phyloP scores from a whole-genome alignment of 1,140 invertebrate genomes.

The Battus philenor region DNA sequence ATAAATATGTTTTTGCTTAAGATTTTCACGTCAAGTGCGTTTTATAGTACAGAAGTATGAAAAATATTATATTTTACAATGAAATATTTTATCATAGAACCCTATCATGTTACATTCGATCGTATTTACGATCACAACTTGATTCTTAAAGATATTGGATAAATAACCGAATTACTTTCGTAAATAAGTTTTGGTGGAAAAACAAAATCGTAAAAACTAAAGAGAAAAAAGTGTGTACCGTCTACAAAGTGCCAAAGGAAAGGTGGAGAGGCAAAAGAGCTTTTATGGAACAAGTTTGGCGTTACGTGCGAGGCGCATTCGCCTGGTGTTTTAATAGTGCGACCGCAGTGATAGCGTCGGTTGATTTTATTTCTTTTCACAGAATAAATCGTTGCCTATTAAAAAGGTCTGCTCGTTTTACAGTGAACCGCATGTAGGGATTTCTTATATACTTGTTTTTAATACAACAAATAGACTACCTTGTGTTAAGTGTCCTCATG shows the following conservation, averaged over 20 bases:
- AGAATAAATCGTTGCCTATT: constrained; percentile 1
- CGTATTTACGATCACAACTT: no score
- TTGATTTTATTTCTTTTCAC: not conserved
- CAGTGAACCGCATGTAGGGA: no score
- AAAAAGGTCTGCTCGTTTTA: not conserved
- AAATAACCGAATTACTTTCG: constrained; percentile 30
- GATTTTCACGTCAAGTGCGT: no score
- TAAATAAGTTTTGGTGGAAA: constrained; percentile 34
- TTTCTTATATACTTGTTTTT: no score
- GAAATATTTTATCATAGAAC: no score
- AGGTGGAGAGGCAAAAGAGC: constrained; percentile 55
- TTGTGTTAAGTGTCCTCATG: no score
- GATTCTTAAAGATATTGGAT: no score
- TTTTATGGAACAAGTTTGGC: constrained; percentile 61
- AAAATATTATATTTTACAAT: no score
- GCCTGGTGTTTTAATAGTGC: constrained; percentile 27
- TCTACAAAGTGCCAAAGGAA: constrained; percentile 55
- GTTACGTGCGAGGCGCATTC: constrained; percentile 45
- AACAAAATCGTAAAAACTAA: constrained; percentile 28
- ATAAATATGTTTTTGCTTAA: no score
- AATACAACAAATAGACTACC: no score
- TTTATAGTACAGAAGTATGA: no score
- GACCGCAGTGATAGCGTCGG: constrained; percentile 24
- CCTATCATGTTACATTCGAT: no score
- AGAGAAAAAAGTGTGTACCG: constrained; percentile 29